Evolutionary conservation across 2,113 vertebrate species (phyloP), one percentile per base, ranked within the genome.

Genomic region (Agelaius phoeniceus): DNA sequence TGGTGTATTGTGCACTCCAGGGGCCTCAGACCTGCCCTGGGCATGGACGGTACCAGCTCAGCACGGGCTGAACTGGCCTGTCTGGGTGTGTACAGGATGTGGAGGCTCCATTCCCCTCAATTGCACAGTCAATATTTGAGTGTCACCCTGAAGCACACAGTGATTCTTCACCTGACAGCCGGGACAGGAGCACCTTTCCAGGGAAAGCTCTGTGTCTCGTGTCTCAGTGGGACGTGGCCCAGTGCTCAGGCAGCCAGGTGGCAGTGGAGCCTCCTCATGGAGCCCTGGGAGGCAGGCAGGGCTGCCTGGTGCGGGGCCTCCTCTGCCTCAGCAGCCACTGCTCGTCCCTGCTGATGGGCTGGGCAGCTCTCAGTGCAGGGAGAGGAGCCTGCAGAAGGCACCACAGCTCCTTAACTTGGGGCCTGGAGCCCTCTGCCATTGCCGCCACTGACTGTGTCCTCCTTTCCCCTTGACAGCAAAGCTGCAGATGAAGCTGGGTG

Each of bases 401-500:
- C 14, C 73, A 5, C 80, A 51, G 51, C 57, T 58, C 65, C 19
- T 57, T 20, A 7, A 8, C 37, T 71, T 9, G 1, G 17, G 15
- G 31, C 43, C 80, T n/a, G 80, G 31, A 71, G 57, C 65, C 27
- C 19, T 57, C 65, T 77, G 80, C 72, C 43, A 3, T 57, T 52
- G 65, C 63, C 41, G 43, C 68, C 49, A 0, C 74, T 87, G 78
- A 96, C 91, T 6, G 1, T 66, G 26, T 28, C 26, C 7, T 61
- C 31, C 54, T 90, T 65, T 92, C 82, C 89, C 37, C 68, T 85
- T 28, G 78, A 81, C 97, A 99, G 99, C 98, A 10, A 98, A 98
- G 7, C 95, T 99, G 79, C 99, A 99, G 94, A 85, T 98, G 95
- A 99, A 99, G 97, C 97, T 99, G 77, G 98, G 98, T 0, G 99